Base-by-base conservation (phyloP, 2,113 vertebrate genomes). In the Phocoena sinus region DNA sequence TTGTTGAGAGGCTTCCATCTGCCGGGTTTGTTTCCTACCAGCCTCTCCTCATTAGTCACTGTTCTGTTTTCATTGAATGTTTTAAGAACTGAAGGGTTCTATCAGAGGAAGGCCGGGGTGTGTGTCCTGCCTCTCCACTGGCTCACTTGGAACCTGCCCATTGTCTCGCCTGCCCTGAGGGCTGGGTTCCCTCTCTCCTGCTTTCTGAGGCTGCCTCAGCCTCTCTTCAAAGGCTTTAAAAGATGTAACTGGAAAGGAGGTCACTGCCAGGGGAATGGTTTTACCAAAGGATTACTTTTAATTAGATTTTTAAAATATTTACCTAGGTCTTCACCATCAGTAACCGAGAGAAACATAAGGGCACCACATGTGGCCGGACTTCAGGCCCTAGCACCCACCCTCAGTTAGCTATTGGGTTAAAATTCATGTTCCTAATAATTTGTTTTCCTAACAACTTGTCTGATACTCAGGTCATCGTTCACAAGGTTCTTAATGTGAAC, bases 11-110 rank as follows among this genome's bases (percentile, higher is more conserved):
- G 47, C 94, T 50, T 93, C 92, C 70, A 0, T 50, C 77, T n/a
- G 20, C 8, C 11, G 50, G 68, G 14, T 12, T 21, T 26, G 41
- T 82, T 86, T 89, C 62, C 71, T 71, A 2, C 31, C 1, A 7
- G 56, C 47, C 83, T 86, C 0, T 76, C 92, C 76, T 67, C 38
- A 1, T 96, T 60, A 82, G 94, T 85, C 94, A 41, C 53, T 67
- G 74, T 82, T 79, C 87, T 53, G 0, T 80, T 74, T 58, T 56
- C 63, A 38, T 31, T 44, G 44, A 33, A 25, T 77, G 65, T 25
- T 87, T 25, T 13, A 5, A 63, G 86, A 58, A 60, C 89, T 9
- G 28, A 33, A 73, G 82, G 6, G 33, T 86, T n/a, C 47, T 56
- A 1, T 25, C 5, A 20, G 15, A 79, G 80, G 68, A 38, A 36